Evolutionary conservation across 2,797 vertebrate genomes (phyloP).

Genomic region (Arnoldichthys spilopterus): DNA sequence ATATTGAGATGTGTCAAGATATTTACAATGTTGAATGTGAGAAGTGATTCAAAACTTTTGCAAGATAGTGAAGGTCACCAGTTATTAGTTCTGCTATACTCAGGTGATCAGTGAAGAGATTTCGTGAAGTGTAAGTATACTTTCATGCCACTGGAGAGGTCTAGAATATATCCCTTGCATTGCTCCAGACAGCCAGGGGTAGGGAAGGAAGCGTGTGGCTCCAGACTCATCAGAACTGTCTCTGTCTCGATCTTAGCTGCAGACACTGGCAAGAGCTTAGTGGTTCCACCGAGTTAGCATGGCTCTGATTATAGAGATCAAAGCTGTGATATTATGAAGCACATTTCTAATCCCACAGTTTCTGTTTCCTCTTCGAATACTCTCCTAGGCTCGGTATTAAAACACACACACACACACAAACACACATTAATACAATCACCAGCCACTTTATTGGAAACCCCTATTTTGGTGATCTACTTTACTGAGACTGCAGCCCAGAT

Average conservation of each 20-base stretch:
- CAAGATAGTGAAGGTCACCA: neutral
- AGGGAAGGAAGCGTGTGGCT: neutral
- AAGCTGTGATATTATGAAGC: constrained; percentile 37
- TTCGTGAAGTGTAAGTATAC: neutral
- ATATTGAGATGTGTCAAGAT: no score
- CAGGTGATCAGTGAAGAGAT: neutral
- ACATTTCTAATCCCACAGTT: neutral
- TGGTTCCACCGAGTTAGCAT: neutral
- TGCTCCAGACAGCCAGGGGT: neutral
- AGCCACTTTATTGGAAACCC: neutral
- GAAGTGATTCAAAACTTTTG: neutral
- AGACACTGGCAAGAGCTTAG: neutral
- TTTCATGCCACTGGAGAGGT: neutral
- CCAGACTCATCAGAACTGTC: neutral
- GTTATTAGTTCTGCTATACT: neutral
- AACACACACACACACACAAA: neutral
- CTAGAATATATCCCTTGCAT: neutral
- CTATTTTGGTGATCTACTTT: neutral
- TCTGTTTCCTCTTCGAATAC: neutral
- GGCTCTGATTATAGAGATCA: constrained; percentile 40
- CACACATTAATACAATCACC: neutral
- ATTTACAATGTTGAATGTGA: neutral
- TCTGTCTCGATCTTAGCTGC: neutral
- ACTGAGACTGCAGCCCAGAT: neutral
- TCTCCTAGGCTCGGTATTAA: neutral